Evolutionary conservation across 2,888 invertebrate genomes (phyloP).

Genomic region (Marasmarcha lunaedactyla): DNA sequence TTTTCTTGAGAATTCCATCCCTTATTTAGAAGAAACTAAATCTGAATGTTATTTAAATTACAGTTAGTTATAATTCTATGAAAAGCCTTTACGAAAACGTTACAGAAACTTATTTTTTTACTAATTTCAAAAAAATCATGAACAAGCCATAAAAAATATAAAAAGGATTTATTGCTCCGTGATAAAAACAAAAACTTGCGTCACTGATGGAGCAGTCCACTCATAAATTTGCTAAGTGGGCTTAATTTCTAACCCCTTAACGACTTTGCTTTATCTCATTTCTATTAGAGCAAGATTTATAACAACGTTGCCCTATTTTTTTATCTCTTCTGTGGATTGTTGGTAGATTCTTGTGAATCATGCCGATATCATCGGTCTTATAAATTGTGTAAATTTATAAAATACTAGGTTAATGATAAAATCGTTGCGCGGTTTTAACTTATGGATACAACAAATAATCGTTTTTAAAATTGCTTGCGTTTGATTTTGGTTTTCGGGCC

Average conservation of each 20-base stretch:
- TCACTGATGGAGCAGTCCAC: conserved; percentile 7
- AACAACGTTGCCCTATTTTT: conserved; percentile 20
- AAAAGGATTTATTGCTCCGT: conserved; percentile 5
- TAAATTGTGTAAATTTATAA: conserved; percentile 33
- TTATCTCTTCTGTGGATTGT: conserved; percentile 25
- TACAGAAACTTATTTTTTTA: conserved; percentile 8
- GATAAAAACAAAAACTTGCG: conserved; percentile 11
- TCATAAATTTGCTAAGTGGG: neutral
- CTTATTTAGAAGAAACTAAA: too few relatives aligned
- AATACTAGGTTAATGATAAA: conserved; percentile 33
- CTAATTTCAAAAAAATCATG: neutral
- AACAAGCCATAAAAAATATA: neutral
- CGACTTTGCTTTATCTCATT: neutral
- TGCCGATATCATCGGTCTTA: conserved; percentile 33
- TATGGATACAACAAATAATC: too few relatives aligned
- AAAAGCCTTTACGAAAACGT: too few relatives aligned
- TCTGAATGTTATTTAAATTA: too few relatives aligned
- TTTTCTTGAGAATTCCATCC: too few relatives aligned
- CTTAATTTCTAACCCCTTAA: neutral
- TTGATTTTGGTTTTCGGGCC: too few relatives aligned
- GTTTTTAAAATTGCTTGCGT: too few relatives aligned
- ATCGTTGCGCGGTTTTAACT: conserved; percentile 25
- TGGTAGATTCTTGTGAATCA: conserved; percentile 26
- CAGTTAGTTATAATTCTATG: too few relatives aligned
- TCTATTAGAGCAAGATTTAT: conserved; percentile 2